A percentile compares a stretch with the other conserved stretches of the same genome.
Conservation (phyloP, 30 jellyfish, hydroid and myxozoan genomes). For the Hydractinia echinata region DNA sequence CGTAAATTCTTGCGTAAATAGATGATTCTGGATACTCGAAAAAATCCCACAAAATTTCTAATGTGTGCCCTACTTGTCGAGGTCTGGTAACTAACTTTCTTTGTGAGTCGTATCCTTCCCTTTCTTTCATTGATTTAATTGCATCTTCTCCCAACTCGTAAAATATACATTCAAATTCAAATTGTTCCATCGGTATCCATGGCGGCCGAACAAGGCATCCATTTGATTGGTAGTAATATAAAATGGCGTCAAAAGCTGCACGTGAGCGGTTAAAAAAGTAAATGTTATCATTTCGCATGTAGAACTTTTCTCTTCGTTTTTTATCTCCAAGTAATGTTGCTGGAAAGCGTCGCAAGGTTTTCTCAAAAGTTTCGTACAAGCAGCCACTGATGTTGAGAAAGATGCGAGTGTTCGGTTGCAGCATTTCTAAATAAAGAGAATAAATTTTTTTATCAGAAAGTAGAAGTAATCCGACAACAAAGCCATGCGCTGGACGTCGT, state of each 20-base stretch:
- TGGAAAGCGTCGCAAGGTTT: slow-evolving; percentile 74
- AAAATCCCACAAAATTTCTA: slow-evolving; percentile 48
- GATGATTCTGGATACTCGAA: slow-evolving; percentile 85
- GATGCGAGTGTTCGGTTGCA: slow-evolving; percentile 28
- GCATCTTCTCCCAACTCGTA: slow-evolving; percentile 59
- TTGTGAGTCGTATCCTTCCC: slow-evolving; percentile 74
- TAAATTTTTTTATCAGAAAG: too few relatives aligned
- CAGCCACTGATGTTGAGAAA: slow-evolving; percentile 68
- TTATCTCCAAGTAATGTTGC: slow-evolving; percentile 77
- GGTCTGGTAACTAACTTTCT: slow-evolving; percentile 1
- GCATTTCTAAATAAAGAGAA: too few relatives aligned
- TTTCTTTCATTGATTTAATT: slow-evolving; percentile 45
- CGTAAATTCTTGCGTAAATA: slow-evolving; percentile 51
- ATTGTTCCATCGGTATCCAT: slow-evolving; percentile 49
- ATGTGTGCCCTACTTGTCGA: slow-evolving; percentile 8
- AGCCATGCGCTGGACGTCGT: too few relatives aligned
- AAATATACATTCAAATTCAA: slow-evolving; percentile 67
- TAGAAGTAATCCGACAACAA: too few relatives aligned
- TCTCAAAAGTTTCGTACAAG: slow-evolving; percentile 63
- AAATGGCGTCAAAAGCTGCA: slow-evolving; percentile 76
- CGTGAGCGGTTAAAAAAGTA: slow-evolving; percentile 60
- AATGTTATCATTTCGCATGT: slow-evolving; percentile 15
- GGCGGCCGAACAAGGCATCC: slow-evolving; percentile 77
- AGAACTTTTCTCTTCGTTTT: slow-evolving; percentile 34
- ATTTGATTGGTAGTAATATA: slow-evolving; percentile 72